These are phyloP conservation scores for Lanius collurio DNA, from an alignment of 2,113 vertebrate species.

Conservation along the genomic window DNA sequence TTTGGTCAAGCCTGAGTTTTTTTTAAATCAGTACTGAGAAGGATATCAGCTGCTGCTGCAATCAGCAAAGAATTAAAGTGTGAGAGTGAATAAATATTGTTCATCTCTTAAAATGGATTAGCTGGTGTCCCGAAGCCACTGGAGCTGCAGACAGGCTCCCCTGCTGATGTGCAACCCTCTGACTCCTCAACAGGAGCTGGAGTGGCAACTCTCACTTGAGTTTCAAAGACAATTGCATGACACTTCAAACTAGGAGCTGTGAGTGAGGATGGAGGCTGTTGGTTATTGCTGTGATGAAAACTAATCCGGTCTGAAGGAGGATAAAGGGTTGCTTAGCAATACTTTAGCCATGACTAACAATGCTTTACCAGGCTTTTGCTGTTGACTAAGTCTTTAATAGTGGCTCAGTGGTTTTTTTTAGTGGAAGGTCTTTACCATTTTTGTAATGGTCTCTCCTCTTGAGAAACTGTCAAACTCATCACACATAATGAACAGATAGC, in stretches of 20 bases:
- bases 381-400: slow-evolving; percentile 44
- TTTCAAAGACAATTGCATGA: background rate
- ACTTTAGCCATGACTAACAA: slow-evolving; percentile 43
- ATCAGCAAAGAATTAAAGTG: background rate
- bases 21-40: background rate
- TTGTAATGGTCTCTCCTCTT: slow-evolving; percentile 36
- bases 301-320: slow-evolving; percentile 39
- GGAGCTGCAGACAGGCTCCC: background rate
- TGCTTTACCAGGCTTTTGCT: slow-evolving; percentile 26
- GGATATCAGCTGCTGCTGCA: background rate
- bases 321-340: slow-evolving; percentile 67
- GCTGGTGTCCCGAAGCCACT: background rate
- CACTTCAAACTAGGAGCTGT: background rate
- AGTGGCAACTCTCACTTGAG: background rate
- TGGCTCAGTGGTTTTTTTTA: slow-evolving; percentile 45
- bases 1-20: background rate
- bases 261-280: background rate
- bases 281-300: background rate
- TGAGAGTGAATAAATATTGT: background rate
- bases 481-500: slow-evolving; percentile 42
- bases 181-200: background rate
- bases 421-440: slow-evolving; percentile 22
- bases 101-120: background rate
- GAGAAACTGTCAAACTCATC: slow-evolving; percentile 59
- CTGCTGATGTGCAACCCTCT: background rate